phyloP scores from a whole-genome alignment of 2,113 vertebrate genomes.

The Apodemus sylvaticus region DNA sequence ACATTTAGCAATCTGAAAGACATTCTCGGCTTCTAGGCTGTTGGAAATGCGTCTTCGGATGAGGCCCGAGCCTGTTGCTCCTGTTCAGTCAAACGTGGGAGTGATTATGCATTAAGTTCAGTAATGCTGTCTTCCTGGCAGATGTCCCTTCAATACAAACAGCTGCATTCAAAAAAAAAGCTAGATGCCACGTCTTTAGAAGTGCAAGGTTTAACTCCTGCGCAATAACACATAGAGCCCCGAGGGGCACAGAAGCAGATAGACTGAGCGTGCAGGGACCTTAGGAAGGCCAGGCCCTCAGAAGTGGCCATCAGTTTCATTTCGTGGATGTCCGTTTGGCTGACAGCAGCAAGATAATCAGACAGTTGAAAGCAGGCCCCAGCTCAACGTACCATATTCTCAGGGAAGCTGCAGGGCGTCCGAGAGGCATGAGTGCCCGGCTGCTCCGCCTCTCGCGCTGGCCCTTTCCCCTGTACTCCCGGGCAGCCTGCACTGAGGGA shows the following conservation, averaged over 20 bases:
- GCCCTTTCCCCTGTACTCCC: rapidly evolving
- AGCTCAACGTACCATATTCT: not conserved
- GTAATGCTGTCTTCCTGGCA: not conserved
- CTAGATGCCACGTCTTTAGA: not conserved
- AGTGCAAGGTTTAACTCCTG: not conserved
- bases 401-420: not conserved
- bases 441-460: too few relatives aligned
- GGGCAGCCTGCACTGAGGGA: not conserved
- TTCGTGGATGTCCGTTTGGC: not conserved
- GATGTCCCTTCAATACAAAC: not conserved
- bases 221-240: not conserved
- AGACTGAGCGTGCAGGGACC: not conserved
- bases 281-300: not conserved
- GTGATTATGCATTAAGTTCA: not conserved
- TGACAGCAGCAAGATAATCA: not conserved
- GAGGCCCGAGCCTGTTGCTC: rapidly evolving
- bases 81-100: not conserved
- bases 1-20: not conserved
- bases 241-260: not conserved
- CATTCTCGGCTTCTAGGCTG: rapidly evolving
- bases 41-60: rapidly evolving
- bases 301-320: not conserved
- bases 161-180: not conserved
- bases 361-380: not conserved
- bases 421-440: not conserved